These are phyloP conservation scores for Asbolus verrucosus DNA, from an alignment of 1,140 invertebrate species.

Conservation along the genomic window DNA sequence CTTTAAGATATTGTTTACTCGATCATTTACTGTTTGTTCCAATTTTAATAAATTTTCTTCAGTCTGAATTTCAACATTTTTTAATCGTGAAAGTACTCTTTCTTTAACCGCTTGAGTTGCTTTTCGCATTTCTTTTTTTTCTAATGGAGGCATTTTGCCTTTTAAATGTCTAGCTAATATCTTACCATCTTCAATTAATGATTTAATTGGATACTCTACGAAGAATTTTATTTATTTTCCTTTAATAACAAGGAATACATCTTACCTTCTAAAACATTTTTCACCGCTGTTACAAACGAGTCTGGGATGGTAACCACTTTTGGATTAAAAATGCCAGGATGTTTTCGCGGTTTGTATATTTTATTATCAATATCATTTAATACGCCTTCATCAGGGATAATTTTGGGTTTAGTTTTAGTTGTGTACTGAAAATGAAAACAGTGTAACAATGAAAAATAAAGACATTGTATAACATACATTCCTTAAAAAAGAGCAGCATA, in stretches of 20 bases:
- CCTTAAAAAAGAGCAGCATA: neutral
- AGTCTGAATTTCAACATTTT: conserved; percentile 68
- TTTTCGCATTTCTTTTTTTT: conserved; percentile 68
- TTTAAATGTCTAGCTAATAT: conserved; percentile 72
- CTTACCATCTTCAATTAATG: conserved; percentile 67
- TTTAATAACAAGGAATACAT: no score
- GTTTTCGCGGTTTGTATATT: conserved; percentile 73
- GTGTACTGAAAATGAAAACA: neutral
- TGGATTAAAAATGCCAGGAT: conserved; percentile 74
- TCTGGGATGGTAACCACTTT: conserved; percentile 69
- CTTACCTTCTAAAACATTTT: conserved; percentile 67
- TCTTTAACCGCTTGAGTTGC: conserved; percentile 62
- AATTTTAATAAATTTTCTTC: conserved; percentile 65
- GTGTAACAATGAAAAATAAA: neutral
- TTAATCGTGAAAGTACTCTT: conserved; percentile 65
- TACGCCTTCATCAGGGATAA: conserved; percentile 67
- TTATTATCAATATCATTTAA: conserved; percentile 69
- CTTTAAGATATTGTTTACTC: conserved; percentile 67
- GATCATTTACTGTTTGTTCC: conserved; percentile 56
- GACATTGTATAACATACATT: conserved; percentile 10
- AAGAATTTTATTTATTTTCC: no score
- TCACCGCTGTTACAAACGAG: conserved; percentile 70
- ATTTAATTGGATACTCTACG: conserved; percentile 69
- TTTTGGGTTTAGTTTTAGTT: conserved; percentile 55
- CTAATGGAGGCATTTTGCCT: conserved; percentile 72